phyloP scores from a whole-genome alignment of 2,888 invertebrate genomes.

The Stegana nigrithorax region DNA sequence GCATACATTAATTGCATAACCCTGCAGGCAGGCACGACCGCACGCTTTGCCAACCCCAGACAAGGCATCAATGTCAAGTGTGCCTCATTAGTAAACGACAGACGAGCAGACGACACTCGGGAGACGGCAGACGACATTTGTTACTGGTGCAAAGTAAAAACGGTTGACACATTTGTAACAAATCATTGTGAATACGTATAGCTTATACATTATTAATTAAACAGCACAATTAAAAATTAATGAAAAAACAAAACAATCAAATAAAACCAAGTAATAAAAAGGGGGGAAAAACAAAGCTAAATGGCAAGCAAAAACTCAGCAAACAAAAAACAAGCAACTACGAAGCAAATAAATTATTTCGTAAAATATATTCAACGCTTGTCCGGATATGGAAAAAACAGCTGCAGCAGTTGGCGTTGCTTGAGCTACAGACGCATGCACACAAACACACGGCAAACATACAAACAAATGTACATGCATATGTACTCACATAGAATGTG shows the following conservation, averaged over 20 bases:
- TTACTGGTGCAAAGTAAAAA: background rate
- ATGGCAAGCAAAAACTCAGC: background rate
- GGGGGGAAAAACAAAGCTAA: background rate
- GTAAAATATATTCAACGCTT: background rate
- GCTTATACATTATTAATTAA: constrained; percentile 12
- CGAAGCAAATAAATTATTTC: background rate
- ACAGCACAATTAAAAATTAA: constrained; percentile 9
- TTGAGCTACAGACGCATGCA: too few relatives aligned
- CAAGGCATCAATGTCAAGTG: too few relatives aligned
- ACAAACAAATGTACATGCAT: too few relatives aligned
- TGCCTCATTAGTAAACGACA: background rate
- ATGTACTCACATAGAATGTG: too few relatives aligned
- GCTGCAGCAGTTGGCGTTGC: background rate
- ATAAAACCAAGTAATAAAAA: background rate
- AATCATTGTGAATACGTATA: constrained; percentile 9
- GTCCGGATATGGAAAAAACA: background rate
- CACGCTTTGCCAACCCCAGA: too few relatives aligned
- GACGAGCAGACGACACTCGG: background rate
- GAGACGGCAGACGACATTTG: background rate
- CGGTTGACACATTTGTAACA: constrained; percentile 12
- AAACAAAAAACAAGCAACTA: background rate
- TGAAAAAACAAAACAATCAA: background rate
- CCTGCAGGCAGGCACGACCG: too few relatives aligned
- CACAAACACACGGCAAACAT: too few relatives aligned
- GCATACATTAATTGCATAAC: too few relatives aligned